Evolutionary conservation across 2,888 invertebrate species (phyloP), one percentile per base, ranked within the genome.

Genomic region (Drosophila mulleri): DNA sequence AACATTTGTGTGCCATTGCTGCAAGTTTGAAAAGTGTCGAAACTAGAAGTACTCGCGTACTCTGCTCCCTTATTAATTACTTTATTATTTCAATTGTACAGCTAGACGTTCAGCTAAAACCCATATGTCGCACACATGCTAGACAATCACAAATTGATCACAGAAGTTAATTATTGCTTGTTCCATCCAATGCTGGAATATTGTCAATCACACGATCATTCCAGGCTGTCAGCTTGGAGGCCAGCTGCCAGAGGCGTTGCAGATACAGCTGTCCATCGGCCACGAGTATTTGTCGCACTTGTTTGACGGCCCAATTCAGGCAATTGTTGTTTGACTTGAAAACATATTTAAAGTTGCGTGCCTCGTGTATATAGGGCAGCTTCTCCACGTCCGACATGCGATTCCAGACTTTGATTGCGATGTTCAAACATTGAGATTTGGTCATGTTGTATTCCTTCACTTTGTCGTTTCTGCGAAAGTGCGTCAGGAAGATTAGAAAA

Each of bases 181-280:
- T 32, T 12, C n/a, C 32, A 14, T 14, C 35, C 32, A 20, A 0
- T 0, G 9, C 2, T 5, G 3, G 3, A 11, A 61, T 26, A 2
- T 41, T 35, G 1, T 12, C 16, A 29, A 75, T 9, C 18, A 63
- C 11, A 0, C n/a, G 0, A 5, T 37, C 18, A 23, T 57, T 64
- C 84, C 82, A 82, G 11, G 39, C 4, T 8, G 32, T 23, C 8
- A 82, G 23, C 3, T 18, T 29, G 0, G 41, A 11, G 0, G 67
- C 54, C 29, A 82, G 16, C n/a, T 8, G 7, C 52, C 58, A 44
- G 23, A 63, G 48, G 0, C 16, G 8, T 7, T 48, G 8, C 12
- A 54, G 12, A 2, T 62, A 58, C 1, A 53, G 45, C 8, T 45
- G 32, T 0, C 42, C 67, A 1, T 20, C 37, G 0, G 16, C 32